A percentile compares a stretch with the other conserved stretches of the same genome.
These are phyloP conservation scores for Sceloporus undulatus DNA, from an alignment of 2,113 vertebrate species.

Conservation along the genomic window DNA sequence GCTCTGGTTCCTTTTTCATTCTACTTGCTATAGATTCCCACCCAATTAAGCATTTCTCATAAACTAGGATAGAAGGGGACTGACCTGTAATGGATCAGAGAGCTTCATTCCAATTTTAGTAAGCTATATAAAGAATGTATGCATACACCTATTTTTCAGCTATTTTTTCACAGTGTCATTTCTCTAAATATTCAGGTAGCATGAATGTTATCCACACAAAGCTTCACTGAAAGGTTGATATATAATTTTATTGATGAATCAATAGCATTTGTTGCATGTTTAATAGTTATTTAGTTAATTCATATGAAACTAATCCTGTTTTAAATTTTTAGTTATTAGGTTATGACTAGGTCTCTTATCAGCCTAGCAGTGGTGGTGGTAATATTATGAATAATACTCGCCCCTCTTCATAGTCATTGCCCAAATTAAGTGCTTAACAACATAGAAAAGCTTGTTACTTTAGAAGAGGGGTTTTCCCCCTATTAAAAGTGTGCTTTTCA, in stretches of 20 bases:
- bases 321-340: slow-evolving; percentile 70
- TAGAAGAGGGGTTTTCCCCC: slow-evolving; percentile 55
- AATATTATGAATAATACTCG: slow-evolving; percentile 71
- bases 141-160: slow-evolving; percentile 78
- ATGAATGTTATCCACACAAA: slow-evolving; percentile 83
- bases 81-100: slow-evolving; percentile 71
- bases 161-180: slow-evolving; percentile 93
- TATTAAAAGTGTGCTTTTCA: slow-evolving; percentile 63
- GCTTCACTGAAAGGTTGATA: slow-evolving; percentile 78
- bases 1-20: slow-evolving; percentile 74
- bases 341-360: slow-evolving; percentile 75
- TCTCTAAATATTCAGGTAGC: slow-evolving; percentile 87
- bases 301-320: slow-evolving; percentile 74
- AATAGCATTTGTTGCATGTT: slow-evolving; percentile 82
- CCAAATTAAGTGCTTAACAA: slow-evolving; percentile 68
- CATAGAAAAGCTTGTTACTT: slow-evolving; percentile 69
- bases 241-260: slow-evolving; percentile 76
- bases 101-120: slow-evolving; percentile 71
- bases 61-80: slow-evolving; percentile 69
- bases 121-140: slow-evolving; percentile 81
- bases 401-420: slow-evolving; percentile 67
- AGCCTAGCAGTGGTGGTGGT: slow-evolving; percentile 62
- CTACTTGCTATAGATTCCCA: slow-evolving; percentile 62
- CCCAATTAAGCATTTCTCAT: slow-evolving; percentile 71
- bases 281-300: slow-evolving; percentile 73